Percentiles rank a stretch among this genome's conserved stretches.
phyloP scores from a whole-genome alignment of 1,140 invertebrate genomes.

The Drosophila mauritiana region DNA sequence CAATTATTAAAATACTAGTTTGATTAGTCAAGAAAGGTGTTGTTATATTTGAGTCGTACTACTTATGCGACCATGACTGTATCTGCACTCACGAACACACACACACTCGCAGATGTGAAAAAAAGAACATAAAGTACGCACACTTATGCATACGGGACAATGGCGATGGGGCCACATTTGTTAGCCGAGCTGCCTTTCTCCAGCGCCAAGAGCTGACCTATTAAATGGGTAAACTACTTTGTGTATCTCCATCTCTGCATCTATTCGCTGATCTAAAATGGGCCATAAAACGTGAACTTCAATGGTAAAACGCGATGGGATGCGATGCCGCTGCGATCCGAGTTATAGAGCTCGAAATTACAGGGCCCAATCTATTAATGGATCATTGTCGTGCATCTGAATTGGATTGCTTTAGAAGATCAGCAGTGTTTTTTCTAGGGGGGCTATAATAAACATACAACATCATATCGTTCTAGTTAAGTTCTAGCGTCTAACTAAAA shows the following conservation, averaged over 20 bases:
- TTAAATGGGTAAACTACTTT: conserved; percentile 53
- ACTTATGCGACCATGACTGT: background rate
- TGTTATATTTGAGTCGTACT: no score
- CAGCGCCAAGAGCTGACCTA: conserved; percentile 41
- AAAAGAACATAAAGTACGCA: conserved; percentile 20
- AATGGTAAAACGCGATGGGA: conserved; percentile 20
- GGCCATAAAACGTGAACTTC: conserved; percentile 49
- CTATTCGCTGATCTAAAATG: conserved; percentile 50
- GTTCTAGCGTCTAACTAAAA: no score
- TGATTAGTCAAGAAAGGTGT: no score
- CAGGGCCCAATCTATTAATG: conserved; percentile 18
- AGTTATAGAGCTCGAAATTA: conserved; percentile 19
- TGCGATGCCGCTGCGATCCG: conserved; percentile 23
- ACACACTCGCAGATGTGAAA: conserved; percentile 15
- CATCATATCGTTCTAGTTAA: no score
- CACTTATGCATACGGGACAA: conserved; percentile 43
- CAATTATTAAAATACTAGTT: no score
- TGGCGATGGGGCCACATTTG: conserved; percentile 48
- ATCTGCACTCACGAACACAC: background rate
- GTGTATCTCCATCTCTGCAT: conserved; percentile 33
- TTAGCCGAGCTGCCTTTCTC: conserved; percentile 39
- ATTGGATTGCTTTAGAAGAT: background rate
- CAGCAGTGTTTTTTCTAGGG: conserved; percentile 2
- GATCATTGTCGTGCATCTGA: conserved; percentile 25
- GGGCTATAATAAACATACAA: background rate